Conservation (phyloP, 2,888 invertebrate species). For the Ennomos erosarius region DNA sequence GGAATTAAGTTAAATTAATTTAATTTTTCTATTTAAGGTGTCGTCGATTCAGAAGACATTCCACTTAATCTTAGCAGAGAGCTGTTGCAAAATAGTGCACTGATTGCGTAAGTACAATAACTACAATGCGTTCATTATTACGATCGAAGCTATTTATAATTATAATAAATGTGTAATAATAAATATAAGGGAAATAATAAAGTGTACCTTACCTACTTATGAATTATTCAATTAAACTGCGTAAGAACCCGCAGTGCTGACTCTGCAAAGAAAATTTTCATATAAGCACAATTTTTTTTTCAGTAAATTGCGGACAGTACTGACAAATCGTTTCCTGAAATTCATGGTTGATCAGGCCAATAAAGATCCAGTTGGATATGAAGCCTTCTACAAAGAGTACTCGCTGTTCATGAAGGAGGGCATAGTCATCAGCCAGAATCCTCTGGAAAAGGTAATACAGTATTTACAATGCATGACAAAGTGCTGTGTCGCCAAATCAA, state of each 20-base stretch:
- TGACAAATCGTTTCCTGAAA: conserved; percentile 93
- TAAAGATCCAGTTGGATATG: conserved; percentile 93
- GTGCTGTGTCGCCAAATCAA: no score
- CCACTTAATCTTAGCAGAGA: conserved; percentile 98
- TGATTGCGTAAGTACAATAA: conserved; percentile 89
- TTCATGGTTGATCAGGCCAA: conserved; percentile 94
- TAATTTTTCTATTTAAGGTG: conserved; percentile 83
- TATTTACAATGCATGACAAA: no score
- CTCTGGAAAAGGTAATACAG: conserved; percentile 89
- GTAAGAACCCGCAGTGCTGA: no score
- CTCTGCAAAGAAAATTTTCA: no score
- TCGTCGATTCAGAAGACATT: conserved; percentile 99
- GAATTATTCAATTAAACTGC: no score
- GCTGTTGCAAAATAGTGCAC: conserved; percentile 95
- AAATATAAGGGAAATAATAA: no score
- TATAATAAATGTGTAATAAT: no score
- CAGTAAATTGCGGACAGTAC: conserved; percentile 92
- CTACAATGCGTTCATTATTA: no score
- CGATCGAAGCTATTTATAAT: no score
- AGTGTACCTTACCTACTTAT: no score
- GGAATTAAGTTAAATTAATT: background rate
- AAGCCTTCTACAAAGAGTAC: conserved; percentile 96
- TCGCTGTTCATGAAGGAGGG: conserved; percentile 98
- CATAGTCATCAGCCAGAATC: conserved; percentile 93
- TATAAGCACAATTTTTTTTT: conserved; percentile 38